These are phyloP conservation scores for Tolypeutes matacus DNA, from an alignment of 2,797 vertebrate genomes.

Conservation along the genomic window DNA sequence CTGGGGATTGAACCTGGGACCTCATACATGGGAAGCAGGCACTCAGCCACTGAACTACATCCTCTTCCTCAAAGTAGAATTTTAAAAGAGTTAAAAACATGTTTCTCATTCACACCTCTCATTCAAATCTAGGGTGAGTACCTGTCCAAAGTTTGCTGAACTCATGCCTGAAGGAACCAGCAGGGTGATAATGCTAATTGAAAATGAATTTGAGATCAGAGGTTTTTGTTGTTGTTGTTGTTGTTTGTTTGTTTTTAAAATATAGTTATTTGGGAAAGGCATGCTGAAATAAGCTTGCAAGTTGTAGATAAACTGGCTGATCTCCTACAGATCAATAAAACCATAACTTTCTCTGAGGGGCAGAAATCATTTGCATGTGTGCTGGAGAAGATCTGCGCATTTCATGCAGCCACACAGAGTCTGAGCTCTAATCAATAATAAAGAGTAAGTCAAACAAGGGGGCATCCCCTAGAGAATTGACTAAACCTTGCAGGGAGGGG, in stretches of 20 bases:
- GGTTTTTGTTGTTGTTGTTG: too few relatives aligned
- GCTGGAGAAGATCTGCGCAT: not conserved
- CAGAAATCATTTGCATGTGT: not conserved
- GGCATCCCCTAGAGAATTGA: not conserved
- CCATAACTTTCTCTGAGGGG: not conserved
- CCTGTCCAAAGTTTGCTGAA: not conserved
- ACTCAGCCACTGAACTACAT: too few relatives aligned
- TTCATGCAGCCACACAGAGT: not conserved
- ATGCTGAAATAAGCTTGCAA: not conserved
- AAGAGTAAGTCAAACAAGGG: not conserved
- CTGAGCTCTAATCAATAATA: not conserved
- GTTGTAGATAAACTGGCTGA: not conserved
- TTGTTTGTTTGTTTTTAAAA: not conserved
- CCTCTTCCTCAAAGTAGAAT: not conserved
- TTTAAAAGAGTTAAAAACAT: not conserved
- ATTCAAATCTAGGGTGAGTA: not conserved
- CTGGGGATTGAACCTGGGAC: too few relatives aligned
- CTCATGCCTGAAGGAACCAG: not conserved
- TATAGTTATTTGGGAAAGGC: not conserved
- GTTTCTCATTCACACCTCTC: not conserved
- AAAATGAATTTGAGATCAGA: not conserved
- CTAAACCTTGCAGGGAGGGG: not conserved
- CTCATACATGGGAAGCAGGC: too few relatives aligned
- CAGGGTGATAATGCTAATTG: not conserved
- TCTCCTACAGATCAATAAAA: not conserved